Conservation (phyloP, 2,888 invertebrate species). For the Metallyticus violacea region DNA sequence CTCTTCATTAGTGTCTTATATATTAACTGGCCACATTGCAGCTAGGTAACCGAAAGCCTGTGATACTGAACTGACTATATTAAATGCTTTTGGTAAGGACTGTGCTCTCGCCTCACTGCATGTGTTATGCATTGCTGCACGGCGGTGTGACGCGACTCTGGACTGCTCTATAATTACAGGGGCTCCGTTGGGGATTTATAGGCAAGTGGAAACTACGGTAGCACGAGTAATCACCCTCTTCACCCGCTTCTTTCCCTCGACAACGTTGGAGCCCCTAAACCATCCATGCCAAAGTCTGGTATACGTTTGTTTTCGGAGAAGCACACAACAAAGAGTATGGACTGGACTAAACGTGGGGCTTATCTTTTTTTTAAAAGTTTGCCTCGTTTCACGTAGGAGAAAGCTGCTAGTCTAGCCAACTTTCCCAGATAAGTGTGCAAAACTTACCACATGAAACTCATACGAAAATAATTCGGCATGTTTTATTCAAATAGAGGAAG, state of each 20-base stretch:
- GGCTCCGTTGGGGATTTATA: not conserved
- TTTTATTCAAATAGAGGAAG: too few species aligned
- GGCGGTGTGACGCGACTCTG: not conserved
- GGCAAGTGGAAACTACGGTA: not conserved
- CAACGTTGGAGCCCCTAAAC: not conserved
- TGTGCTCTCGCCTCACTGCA: not conserved
- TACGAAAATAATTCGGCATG: not conserved
- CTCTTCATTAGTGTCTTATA: too few species aligned
- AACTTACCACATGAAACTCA: not conserved
- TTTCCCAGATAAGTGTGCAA: not conserved
- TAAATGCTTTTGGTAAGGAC: not conserved
- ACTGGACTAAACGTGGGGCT: not conserved
- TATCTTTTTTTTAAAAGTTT: not conserved
- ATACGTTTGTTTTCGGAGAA: constrained; percentile 3
- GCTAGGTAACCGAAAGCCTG: not conserved
- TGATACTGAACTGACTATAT: not conserved
- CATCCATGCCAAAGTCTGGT: not conserved
- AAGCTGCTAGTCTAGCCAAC: not conserved
- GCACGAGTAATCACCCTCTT: not conserved
- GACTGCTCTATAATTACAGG: not conserved
- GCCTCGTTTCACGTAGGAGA: not conserved
- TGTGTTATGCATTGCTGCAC: not conserved
- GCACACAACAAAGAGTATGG: not conserved
- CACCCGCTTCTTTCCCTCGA: not conserved
- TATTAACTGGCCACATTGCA: too few species aligned